phyloP scores from a whole-genome alignment of 2,888 invertebrate species.

The Acanthopleura granulata region DNA sequence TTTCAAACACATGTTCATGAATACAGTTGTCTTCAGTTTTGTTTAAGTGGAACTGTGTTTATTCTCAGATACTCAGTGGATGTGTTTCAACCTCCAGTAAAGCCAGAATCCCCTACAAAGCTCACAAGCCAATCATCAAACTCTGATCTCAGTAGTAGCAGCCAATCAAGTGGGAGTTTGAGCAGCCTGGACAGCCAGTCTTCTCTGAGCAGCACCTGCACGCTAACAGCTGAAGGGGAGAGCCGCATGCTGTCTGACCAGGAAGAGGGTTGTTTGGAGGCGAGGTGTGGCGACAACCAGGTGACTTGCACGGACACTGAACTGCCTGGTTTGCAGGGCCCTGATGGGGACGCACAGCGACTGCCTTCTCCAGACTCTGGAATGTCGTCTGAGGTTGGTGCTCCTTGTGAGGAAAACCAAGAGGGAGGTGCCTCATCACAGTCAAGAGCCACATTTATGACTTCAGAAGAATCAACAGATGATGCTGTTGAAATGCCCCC shows the following conservation, averaged over 20 bases:
- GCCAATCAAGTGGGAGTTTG: conserved; percentile 59
- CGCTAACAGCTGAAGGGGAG: conserved; percentile 48
- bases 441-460: not conserved
- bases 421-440: too few species aligned
- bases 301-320: not conserved
- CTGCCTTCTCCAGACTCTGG: not conserved
- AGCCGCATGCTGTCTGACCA: not conserved
- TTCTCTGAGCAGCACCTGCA: conserved; percentile 58
- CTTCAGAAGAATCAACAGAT: not conserved
- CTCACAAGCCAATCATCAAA: conserved; percentile 42
- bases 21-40: not conserved
- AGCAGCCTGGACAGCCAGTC: conserved; percentile 61
- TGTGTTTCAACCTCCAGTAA: conserved; percentile 69
- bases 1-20: too few species aligned
- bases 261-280: not conserved
- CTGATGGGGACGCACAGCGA: too few species aligned
- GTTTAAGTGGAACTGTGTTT: too few species aligned
- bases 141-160: conserved; percentile 46
- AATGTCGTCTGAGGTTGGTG: not conserved
- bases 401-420: not conserved
- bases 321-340: not conserved
- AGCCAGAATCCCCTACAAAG: conserved; percentile 38
- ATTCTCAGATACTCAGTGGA: conserved; percentile 68
- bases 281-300: not conserved
- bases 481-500: not conserved